Base-by-base conservation (phyloP, 2,888 invertebrate genomes). In the Nasonovia ribisnigri region DNA sequence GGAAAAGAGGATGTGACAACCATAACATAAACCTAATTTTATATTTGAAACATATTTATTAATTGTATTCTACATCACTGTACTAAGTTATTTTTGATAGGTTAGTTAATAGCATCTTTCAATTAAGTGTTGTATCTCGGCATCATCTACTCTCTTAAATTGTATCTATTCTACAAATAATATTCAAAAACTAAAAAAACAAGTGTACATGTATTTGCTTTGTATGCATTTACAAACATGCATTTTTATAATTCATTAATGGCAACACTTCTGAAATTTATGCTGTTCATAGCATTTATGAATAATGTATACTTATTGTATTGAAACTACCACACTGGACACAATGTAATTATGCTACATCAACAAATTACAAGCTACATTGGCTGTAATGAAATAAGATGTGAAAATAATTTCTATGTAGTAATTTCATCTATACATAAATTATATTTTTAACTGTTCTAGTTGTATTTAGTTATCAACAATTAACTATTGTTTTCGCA, bases 331-430 rank as follows among this genome's bases (percentile, higher is more conserved):
- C n/a, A 42, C 54, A 42, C 24, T 88, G 24, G 46, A 86, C 46
- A 92, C 29, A 24, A n/a, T 77, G 77, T 77, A 51, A 29, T 86
- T 77, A 88, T 54, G 92, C 88, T 88, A 77, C 11, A 88, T 92
- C 8, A 77, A 88, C 92, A 92, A 36, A 88, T 77, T 88, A 0
- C 42, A 54, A 42, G 43, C 51, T 11, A 43, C 13, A 88, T n/a
- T n/a, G 42, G 42, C n/a, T 29, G 86, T n/a, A 84, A 51, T 57
- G 13, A 84, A 91, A 43, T 57, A 84, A 91, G 48, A 43, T 13
- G 20, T 42, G 36, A 84, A 6, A 84, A 84, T n/a, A 86, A 57
- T 43, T 24, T 84, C 16, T 1, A 86, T 43, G 11, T 11, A 26
- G 48, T 92, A 67, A 67, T 92, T 60, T 91, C 29, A 29, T 60